A percentile compares a stretch with the other conserved stretches of the same genome.
phyloP scores from a whole-genome alignment of 2,888 invertebrate genomes.

The Leptopterna dolabrata region DNA sequence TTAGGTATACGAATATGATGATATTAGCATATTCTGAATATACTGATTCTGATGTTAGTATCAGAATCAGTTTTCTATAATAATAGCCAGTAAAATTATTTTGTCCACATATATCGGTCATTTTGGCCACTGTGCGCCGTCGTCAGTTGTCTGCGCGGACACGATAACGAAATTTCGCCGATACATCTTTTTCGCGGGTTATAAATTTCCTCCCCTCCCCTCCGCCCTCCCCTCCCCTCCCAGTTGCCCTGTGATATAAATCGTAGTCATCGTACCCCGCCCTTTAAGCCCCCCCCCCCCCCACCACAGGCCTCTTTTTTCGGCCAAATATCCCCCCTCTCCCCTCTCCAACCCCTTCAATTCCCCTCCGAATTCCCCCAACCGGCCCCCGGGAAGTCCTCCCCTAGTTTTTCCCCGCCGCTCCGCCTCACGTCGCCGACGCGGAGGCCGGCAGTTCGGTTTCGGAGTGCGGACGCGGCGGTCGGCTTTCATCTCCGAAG shows the following conservation, averaged over 20 bases:
- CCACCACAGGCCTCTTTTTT: not conserved
- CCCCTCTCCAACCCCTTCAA: not conserved
- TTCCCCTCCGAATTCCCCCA: not conserved
- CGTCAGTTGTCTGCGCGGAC: not conserved
- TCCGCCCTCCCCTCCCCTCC: not conserved
- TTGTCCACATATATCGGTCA: too few relatives aligned
- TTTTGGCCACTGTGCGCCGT: not conserved
- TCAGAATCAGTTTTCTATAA: too few relatives aligned
- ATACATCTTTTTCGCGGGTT: not conserved
- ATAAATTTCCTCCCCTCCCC: not conserved
- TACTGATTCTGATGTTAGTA: too few relatives aligned
- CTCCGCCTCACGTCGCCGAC: not conserved
- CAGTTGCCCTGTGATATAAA: too few relatives aligned
- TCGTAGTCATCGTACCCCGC: too few relatives aligned
- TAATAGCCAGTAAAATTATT: too few relatives aligned
- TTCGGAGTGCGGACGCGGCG: slow-evolving; percentile 10
- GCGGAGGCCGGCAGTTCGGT: not conserved
- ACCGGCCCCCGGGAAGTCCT: not conserved
- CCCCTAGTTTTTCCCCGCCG: not conserved
- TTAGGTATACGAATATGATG: too few relatives aligned
- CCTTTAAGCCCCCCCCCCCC: too few relatives aligned
- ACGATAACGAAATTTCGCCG: not conserved
- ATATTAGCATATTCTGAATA: too few relatives aligned
- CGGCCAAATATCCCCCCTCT: too few relatives aligned
- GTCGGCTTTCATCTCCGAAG: not conserved